These are phyloP conservation scores for Muscicapa striata DNA, from an alignment of 2,797 vertebrate genomes.

Conservation along the genomic window DNA sequence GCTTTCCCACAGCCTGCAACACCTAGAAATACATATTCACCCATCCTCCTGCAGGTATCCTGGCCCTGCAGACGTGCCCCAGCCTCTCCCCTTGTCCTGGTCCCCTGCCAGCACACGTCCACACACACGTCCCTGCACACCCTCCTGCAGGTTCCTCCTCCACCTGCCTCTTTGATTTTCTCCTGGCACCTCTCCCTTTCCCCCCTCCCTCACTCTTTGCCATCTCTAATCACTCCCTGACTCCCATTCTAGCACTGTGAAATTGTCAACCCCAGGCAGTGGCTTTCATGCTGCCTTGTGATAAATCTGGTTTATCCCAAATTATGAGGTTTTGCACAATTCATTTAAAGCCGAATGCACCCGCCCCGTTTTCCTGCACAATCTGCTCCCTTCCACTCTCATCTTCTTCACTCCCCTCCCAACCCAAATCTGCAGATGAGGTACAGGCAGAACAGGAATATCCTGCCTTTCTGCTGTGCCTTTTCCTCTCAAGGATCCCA, in stretches of 20 bases:
- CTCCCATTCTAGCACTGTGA: background rate
- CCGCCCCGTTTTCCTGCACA: background rate
- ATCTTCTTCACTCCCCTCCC: background rate
- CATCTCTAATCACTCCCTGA: background rate
- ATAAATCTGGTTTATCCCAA: conserved; percentile 22
- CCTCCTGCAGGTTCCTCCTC: background rate
- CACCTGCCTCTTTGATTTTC: background rate
- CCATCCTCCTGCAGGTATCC: background rate
- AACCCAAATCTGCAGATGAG: background rate
- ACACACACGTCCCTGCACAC: background rate
- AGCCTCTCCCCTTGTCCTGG: background rate
- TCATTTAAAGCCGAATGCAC: background rate
- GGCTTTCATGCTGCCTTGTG: background rate
- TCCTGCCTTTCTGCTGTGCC: background rate
- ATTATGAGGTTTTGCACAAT: background rate
- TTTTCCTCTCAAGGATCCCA: background rate
- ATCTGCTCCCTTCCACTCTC: background rate
- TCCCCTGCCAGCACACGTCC: background rate
- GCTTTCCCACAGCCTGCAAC: background rate
- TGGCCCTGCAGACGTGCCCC: background rate
- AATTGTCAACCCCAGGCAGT: conserved; percentile 11
- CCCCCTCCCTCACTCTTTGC: background rate
- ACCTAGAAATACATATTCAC: background rate
- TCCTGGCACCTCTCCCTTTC: background rate
- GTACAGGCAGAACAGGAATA: conserved; percentile 7